Percentiles rank a stretch among this genome's conserved stretches.
These are phyloP conservation scores for Drosophila repleta DNA, from an alignment of 1,140 invertebrate species.

Conservation along the genomic window DNA sequence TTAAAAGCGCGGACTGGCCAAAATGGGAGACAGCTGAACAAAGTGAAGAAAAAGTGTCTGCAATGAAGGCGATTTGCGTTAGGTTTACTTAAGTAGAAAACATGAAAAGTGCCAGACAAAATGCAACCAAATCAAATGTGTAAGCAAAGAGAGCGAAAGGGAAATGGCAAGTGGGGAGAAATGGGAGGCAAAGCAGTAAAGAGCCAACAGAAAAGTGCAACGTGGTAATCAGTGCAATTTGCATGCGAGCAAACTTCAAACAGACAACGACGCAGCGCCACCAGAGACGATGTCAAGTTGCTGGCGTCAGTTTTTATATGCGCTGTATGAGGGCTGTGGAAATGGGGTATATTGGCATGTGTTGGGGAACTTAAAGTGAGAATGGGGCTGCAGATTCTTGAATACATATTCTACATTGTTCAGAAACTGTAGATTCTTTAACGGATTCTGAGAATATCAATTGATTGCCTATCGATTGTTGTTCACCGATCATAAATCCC, in stretches of 20 bases:
- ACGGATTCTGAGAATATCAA: too few relatives aligned
- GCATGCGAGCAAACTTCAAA: conserved; percentile 80
- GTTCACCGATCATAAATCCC: too few relatives aligned
- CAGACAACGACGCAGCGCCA: conserved; percentile 49
- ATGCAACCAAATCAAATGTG: conserved; percentile 77
- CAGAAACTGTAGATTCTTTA: too few relatives aligned
- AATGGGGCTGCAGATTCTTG: too few relatives aligned
- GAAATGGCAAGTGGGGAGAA: conserved; percentile 3
- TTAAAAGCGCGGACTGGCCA: conserved; percentile 4
- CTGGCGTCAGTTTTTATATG: conserved; percentile 24
- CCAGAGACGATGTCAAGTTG: conserved; percentile 42
- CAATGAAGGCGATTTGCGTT: conserved; percentile 79
- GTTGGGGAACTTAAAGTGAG: not conserved
- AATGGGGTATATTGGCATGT: not conserved
- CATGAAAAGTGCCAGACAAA: conserved; percentile 54
- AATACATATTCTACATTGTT: too few relatives aligned
- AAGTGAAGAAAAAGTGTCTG: conserved; percentile 55
- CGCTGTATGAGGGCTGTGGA: not conserved
- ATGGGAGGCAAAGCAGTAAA: not conserved
- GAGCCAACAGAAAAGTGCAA: conserved; percentile 62
- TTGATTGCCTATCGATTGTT: too few relatives aligned
- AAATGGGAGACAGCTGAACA: conserved; percentile 16
- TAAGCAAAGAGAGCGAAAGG: conserved; percentile 52
- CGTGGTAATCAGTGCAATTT: conserved; percentile 80
- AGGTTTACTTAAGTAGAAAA: conserved; percentile 59